A percentile compares a stretch with the other conserved stretches of the same genome.
Evolutionary conservation across 2,113 vertebrate species (phyloP).

Genomic region (Oreochromis niloticus): DNA sequence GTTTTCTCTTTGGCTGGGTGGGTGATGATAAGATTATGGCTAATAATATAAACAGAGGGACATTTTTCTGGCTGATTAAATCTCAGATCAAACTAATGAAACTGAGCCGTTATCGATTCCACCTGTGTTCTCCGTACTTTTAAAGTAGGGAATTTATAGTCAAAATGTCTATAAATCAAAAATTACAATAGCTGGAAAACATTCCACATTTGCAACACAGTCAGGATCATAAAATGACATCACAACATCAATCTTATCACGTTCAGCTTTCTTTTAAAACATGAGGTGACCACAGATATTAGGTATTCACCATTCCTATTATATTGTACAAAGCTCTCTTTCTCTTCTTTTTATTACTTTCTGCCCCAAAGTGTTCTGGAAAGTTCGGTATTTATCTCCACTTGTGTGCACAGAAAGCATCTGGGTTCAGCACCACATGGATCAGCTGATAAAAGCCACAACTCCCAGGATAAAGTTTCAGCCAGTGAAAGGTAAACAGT

Average conservation of each 20-base stretch:
- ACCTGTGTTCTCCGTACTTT: background rate
- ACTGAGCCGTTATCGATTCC: background rate
- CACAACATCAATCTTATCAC: background rate
- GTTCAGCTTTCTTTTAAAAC: background rate
- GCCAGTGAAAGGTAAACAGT: background rate
- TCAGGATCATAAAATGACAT: background rate
- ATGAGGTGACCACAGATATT: background rate
- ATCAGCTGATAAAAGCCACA: background rate
- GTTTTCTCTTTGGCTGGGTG: background rate
- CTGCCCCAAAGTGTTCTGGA: background rate
- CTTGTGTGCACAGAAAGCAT: background rate
- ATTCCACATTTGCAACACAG: background rate
- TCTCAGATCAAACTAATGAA: background rate
- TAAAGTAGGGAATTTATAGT: background rate
- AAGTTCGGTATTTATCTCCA: background rate
- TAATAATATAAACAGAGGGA: background rate
- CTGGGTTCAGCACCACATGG: background rate
- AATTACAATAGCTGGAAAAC: background rate
- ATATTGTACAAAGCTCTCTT: background rate
- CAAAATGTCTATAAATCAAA: background rate
- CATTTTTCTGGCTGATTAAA: background rate
- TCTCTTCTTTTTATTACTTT: background rate
- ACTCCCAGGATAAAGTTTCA: background rate
- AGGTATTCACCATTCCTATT: background rate
- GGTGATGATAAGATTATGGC: background rate